Base-by-base conservation (phyloP, 53 echinoderm and acorn worm genomes). In the Echinometra lucunter region DNA sequence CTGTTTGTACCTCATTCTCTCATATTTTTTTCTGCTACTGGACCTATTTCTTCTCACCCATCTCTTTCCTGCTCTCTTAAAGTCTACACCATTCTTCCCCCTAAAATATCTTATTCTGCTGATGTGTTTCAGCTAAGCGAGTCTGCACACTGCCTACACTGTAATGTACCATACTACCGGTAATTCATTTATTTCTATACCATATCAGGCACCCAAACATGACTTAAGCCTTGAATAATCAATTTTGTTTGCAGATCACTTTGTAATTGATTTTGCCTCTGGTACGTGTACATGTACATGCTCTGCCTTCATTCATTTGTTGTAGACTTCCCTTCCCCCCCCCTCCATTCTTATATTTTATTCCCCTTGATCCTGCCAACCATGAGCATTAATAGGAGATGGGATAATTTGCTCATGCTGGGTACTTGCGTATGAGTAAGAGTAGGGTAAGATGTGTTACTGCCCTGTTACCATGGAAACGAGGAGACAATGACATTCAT, bases 331-430 rank as follows among this genome's bases (percentile, higher is more conserved):
- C 13, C 21, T 60, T 63, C 32, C 21, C 21, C 1, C 25, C 2
- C 1, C 7, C 3, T 28, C 7, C 11, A 69, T 19, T 34, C 69
- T 34, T 69, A 0, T 63, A 27, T 63, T 25, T 25, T 25, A 23
- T 25, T 25, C 63, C 12, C 69, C 11, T 32, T 34, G 0, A 32
- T 69, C 34, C 69, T 69, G 69, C 32, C 69, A 69, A 32, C 19
- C 9, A 34, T 32, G 69, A 69, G 69, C 69, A 32, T 69, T 69
- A 69, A 69, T 69, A 69, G 78, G 78, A 42, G 78, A 42, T 78
- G 78, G 42, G 78, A 40, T 78, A 78, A 38, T 78, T 19, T 78
- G 78, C 42, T 21, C 38, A 38, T 78, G 42, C 78, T 78, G 42
- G 78, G 78, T 40, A 6, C 21, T 78, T 18, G 38, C 21, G 21